Evolutionary conservation across 2,888 invertebrate genomes (phyloP).

Genomic region (Dorcus parallelipipedus): DNA sequence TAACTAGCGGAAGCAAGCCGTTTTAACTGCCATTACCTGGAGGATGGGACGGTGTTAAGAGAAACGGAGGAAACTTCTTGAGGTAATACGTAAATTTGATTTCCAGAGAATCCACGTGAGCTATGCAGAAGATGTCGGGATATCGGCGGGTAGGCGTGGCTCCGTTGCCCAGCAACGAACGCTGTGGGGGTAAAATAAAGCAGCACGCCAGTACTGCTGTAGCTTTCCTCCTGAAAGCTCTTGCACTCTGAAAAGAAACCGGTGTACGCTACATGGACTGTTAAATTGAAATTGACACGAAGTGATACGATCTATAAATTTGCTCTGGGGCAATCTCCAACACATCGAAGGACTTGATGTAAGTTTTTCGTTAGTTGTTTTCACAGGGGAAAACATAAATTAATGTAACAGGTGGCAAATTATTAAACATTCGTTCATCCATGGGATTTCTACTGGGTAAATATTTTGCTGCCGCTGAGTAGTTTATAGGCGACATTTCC

Average conservation of each 20-base stretch:
- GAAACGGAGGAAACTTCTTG: conserved; percentile 3
- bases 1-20: background rate
- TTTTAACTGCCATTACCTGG: background rate
- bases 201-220: conserved; percentile 38
- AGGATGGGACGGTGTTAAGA: background rate
- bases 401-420: conserved; percentile 28
- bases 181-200: conserved; percentile 41
- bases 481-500: no score
- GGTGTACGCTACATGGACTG: conserved; percentile 1
- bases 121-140: conserved; percentile 12
- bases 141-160: conserved; percentile 37
- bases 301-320: background rate
- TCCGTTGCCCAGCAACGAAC: conserved; percentile 43
- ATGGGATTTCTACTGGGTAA: no score
- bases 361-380: no score
- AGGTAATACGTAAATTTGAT: conserved; percentile 12
- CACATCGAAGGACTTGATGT: no score
- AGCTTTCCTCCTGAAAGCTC: conserved; percentile 32
- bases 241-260: conserved; percentile 10
- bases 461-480: no score
- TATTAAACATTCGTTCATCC: no score
- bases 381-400: conserved; percentile 9
- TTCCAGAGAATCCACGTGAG: conserved; percentile 14
- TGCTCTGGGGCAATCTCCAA: no score
- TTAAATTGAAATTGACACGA: background rate